phyloP scores from a whole-genome alignment of 2,113 vertebrate species.

The Empidonax alnorum region DNA sequence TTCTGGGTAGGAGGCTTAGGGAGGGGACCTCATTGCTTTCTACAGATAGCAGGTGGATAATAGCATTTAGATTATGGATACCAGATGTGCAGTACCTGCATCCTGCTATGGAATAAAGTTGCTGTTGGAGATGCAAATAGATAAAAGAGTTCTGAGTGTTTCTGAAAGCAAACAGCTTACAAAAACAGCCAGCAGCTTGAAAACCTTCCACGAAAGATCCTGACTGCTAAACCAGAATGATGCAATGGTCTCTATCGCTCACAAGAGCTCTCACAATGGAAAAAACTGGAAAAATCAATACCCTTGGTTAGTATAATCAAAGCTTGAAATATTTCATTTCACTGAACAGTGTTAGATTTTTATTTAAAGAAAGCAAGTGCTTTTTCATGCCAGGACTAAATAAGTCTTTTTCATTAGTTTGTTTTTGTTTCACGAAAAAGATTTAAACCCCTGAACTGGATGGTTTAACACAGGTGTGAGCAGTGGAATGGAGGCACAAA shows the following conservation, averaged over 20 bases:
- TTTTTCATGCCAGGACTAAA: slow-evolving; percentile 5
- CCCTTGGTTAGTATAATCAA: background rate
- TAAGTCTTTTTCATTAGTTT: background rate
- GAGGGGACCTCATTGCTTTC: background rate
- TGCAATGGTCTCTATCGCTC: background rate
- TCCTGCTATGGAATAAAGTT: background rate
- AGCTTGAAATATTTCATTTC: slow-evolving; percentile 14
- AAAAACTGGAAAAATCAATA: slow-evolving; percentile 32
- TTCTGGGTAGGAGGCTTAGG: background rate
- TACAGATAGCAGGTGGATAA: background rate
- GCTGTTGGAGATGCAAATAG: background rate
- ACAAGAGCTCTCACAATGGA: background rate
- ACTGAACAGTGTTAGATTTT: background rate
- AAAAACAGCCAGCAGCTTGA: background rate
- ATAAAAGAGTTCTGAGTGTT: background rate
- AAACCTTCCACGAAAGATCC: background rate
- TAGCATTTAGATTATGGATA: background rate
- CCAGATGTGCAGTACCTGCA: background rate
- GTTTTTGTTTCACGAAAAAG: background rate
- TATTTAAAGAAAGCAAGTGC: slow-evolving; percentile 7
- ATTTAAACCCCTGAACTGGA: background rate
- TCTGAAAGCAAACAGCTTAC: background rate
- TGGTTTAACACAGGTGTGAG: background rate
- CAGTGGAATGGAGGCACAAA: background rate
- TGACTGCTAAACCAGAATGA: background rate